These are phyloP conservation scores for Acanthococcus lagerstroemiae DNA, from an alignment of 2,888 invertebrate genomes.

Conservation along the genomic window DNA sequence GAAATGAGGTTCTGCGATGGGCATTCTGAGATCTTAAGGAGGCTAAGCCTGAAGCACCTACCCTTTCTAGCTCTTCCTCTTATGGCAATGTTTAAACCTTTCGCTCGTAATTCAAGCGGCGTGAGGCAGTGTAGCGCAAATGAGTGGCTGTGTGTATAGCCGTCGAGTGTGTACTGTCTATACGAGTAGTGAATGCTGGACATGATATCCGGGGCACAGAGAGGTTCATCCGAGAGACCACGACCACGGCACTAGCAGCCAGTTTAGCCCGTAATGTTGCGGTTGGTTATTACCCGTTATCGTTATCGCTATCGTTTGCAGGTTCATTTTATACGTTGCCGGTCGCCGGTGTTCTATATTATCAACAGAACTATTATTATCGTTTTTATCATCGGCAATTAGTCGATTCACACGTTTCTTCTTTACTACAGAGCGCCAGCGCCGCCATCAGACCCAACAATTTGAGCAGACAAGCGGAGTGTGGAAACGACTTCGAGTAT, in stretches of 20 bases:
- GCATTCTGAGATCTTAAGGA: too few relatives aligned
- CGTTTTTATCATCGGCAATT: constrained; percentile 28
- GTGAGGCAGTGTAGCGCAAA: too few relatives aligned
- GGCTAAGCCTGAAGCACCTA: too few relatives aligned
- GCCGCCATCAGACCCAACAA: constrained; percentile 25
- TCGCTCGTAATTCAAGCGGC: too few relatives aligned
- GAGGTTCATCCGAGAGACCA: not conserved
- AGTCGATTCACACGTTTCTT: constrained; percentile 27
- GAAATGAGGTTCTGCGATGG: too few relatives aligned
- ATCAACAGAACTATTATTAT: constrained; percentile 27
- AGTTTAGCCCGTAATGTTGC: constrained; percentile 1
- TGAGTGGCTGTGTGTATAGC: not conserved
- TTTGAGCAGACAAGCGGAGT: not conserved
- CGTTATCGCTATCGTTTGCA: constrained; percentile 21
- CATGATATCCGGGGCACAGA: not conserved
- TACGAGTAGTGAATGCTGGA: not conserved
- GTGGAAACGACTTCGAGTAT: constrained; percentile 8
- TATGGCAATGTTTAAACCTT: too few relatives aligned
- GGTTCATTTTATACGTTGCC: constrained; percentile 16
- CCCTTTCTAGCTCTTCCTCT: too few relatives aligned
- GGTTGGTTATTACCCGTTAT: constrained; percentile 13
- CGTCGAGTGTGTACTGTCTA: not conserved
- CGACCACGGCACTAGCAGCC: not conserved
- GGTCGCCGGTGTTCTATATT: constrained; percentile 25
- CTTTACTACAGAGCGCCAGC: constrained; percentile 21